Conservation (phyloP, 1,140 invertebrate genomes). For the Brachionus rotundiformis region DNA sequence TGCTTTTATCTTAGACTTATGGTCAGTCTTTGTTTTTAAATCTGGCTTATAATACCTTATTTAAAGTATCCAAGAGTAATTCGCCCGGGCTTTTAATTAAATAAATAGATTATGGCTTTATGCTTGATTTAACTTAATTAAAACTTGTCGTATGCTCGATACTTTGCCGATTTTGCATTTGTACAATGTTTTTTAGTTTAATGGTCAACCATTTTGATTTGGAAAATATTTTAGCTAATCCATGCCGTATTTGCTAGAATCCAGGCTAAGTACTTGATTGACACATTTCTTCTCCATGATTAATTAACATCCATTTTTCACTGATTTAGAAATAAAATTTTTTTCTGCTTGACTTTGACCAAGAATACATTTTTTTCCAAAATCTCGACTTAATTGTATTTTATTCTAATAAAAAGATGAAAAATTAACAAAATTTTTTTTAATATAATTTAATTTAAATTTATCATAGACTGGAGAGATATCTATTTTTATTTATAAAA, state of each 20-base stretch:
- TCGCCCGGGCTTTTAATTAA: slow-evolving; percentile 24
- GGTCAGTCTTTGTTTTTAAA: background rate
- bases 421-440: too few relatives aligned
- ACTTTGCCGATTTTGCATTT: background rate
- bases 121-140: slow-evolving; percentile 44
- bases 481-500: too few relatives aligned
- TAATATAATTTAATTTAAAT: too few relatives aligned
- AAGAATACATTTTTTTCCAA: too few relatives aligned
- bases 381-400: too few relatives aligned
- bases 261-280: background rate
- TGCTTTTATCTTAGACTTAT: background rate
- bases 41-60: background rate
- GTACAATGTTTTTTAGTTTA: slow-evolving; percentile 14
- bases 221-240: background rate
- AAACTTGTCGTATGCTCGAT: background rate
- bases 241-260: background rate
- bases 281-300: background rate
- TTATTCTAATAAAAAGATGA: too few relatives aligned
- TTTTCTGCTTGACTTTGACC: background rate
- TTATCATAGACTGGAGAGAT: too few relatives aligned
- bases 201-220: background rate
- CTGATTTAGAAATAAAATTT: background rate
- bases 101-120: slow-evolving; percentile 41
- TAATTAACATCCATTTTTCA: background rate
- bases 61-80: slow-evolving; percentile 30